Conservation (phyloP, 2,888 invertebrate genomes). For the Amblyteles armatorius region DNA sequence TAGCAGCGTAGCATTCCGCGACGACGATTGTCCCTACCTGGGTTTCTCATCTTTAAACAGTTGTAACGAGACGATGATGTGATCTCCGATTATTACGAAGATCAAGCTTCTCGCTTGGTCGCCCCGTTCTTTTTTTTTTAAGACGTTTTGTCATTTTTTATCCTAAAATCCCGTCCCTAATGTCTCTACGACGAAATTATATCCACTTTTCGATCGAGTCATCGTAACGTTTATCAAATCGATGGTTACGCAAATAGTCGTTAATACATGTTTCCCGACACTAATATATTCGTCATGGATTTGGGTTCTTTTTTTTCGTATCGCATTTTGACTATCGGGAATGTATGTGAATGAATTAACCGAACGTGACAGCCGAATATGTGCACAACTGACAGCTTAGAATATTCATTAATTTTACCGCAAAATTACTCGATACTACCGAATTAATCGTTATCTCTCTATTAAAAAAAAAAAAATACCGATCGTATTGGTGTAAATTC, state of each 20-base stretch:
- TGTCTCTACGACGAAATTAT: conserved; percentile 22
- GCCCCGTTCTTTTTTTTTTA: conserved; percentile 17
- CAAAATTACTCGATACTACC: conserved; percentile 56
- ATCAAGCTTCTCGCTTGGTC: conserved; percentile 1
- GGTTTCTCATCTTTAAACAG: conserved; percentile 77
- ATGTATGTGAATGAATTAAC: conserved; percentile 47
- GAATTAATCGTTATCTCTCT: conserved; percentile 61
- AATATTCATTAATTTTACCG: conserved; percentile 55
- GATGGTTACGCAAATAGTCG: conserved; percentile 22
- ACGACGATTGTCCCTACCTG: conserved; percentile 78
- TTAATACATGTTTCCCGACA: conserved; percentile 15
- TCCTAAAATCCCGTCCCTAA: conserved; percentile 11
- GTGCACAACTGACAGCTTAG: conserved; percentile 64
- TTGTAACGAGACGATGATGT: conserved; percentile 82
- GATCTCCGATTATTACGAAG: conserved; percentile 55
- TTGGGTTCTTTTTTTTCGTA: conserved; percentile 18
- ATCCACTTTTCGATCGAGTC: conserved; percentile 34
- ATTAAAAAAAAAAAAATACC: conserved; percentile 10
- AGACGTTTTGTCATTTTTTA: conserved; percentile 20
- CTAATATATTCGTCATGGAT: conserved; percentile 35
- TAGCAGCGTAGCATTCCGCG: conserved; percentile 65
- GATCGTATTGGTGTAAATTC: conserved; percentile 45
- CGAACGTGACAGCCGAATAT: conserved; percentile 56
- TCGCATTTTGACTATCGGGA: conserved; percentile 26
- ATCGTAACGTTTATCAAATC: conserved; percentile 10